Evolutionary conservation across 2,888 invertebrate species (phyloP).

Genomic region (Operophtera brumata): DNA sequence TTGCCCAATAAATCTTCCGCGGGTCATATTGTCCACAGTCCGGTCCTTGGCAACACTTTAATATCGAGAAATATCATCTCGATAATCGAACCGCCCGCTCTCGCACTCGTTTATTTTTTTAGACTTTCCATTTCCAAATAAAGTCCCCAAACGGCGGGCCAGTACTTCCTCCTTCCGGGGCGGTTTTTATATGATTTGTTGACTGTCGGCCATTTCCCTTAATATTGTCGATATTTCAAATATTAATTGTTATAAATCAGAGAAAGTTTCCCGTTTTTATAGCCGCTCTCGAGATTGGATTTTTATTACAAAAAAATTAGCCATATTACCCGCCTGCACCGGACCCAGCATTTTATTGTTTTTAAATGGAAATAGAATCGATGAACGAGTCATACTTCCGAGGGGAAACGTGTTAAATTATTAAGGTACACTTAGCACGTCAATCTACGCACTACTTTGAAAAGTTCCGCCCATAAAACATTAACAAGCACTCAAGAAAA

Average conservation of each 20-base stretch:
- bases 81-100: conserved; percentile 66
- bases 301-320: conserved; percentile 67
- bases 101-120: conserved; percentile 76
- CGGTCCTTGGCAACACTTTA: conserved; percentile 79
- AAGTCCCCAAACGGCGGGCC: conserved; percentile 77
- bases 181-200: conserved; percentile 79
- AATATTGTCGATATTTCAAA: conserved; percentile 81
- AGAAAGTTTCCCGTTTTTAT: conserved; percentile 68
- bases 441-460: conserved; percentile 75
- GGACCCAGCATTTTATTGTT: conserved; percentile 43
- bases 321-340: conserved; percentile 34
- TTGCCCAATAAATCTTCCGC: conserved; percentile 78
- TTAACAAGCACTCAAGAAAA: conserved; percentile 81
- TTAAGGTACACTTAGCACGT: conserved; percentile 77
- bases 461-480: conserved; percentile 80
- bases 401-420: conserved; percentile 75
- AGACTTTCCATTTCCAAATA: conserved; percentile 81
- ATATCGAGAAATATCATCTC: conserved; percentile 80
- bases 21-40: conserved; percentile 80
- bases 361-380: conserved; percentile 51
- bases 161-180: conserved; percentile 79
- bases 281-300: conserved; percentile 64
- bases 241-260: conserved; percentile 80
- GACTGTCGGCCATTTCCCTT: conserved; percentile 78
- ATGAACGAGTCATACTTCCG: conserved; percentile 55